Evolutionary conservation across 2,888 invertebrate genomes (phyloP).

Genomic region (Brachypalpus laphriformis): DNA sequence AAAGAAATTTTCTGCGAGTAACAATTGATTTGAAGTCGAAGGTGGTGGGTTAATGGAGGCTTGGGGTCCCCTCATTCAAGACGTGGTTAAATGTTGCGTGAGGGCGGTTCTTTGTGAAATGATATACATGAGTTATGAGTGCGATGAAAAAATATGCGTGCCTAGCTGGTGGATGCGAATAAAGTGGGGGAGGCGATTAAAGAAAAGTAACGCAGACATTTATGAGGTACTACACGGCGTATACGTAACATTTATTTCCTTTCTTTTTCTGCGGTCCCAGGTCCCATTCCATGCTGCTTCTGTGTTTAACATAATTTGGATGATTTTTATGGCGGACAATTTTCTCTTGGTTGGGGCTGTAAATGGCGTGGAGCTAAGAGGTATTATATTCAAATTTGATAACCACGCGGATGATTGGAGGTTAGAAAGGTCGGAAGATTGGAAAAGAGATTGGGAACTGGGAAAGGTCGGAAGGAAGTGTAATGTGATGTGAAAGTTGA

Average conservation of each 20-base stretch:
- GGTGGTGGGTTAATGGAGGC: conserved; percentile 4
- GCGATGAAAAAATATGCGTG: conserved; percentile 32
- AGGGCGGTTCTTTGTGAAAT: conserved; percentile 26
- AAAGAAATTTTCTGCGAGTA: conserved; percentile 14
- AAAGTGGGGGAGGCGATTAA: conserved; percentile 30
- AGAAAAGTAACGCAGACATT: conserved; percentile 21
- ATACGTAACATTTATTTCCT: conserved; percentile 34
- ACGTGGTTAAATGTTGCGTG: conserved; percentile 18
- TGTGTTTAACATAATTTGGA: conserved; percentile 30
- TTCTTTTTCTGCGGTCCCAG: not conserved
- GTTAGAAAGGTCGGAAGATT: not conserved
- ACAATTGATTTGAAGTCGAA: conserved; percentile 53
- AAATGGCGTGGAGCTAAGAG: conserved; percentile 31
- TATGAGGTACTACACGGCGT: conserved; percentile 42
- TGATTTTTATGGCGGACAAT: conserved; percentile 21
- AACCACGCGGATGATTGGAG: conserved; percentile 43
- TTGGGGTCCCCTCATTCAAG: not conserved
- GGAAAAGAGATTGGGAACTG: not conserved
- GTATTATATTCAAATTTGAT: conserved; percentile 47
- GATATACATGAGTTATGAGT: conserved; percentile 51
- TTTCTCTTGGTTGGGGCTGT: not conserved
- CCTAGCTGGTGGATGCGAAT: conserved; percentile 15
- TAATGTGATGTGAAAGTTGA: conserved; percentile 26
- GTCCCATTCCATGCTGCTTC: not conserved
- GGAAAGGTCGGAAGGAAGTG: conserved; percentile 16